Conservation (phyloP, 2,113 vertebrate genomes). For the Neotoma lepida region DNA sequence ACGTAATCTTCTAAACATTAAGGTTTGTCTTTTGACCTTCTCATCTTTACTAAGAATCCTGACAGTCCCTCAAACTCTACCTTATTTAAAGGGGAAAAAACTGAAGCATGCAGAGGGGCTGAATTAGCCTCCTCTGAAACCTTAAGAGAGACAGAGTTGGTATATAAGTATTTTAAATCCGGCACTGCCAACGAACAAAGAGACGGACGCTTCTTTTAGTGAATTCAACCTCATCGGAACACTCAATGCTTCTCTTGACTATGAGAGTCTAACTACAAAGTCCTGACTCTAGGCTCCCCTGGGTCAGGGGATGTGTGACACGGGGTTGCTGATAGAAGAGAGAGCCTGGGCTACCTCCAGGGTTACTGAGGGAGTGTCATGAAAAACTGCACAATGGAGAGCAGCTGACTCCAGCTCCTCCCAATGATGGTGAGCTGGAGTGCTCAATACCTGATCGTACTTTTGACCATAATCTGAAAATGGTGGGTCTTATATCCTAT, state of each 20-base stretch:
- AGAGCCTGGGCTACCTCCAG: not conserved
- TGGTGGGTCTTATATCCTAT: not conserved
- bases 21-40: constrained; percentile 16
- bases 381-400: not conserved
- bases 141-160: not conserved
- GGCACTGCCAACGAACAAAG: not conserved
- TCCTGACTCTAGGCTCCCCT: not conserved
- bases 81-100: not conserved
- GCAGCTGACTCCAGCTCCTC: not conserved
- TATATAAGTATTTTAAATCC: not conserved
- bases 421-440: not conserved
- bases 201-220: constrained; percentile 22
- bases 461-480: not conserved
- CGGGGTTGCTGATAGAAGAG: not conserved
- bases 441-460: not conserved
- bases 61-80: not conserved
- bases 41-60: not conserved
- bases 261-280: not conserved
- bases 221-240: not conserved
- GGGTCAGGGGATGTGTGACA: not conserved
- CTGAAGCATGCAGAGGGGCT: not conserved
- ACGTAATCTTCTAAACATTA: not conserved
- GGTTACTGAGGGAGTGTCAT: not conserved
- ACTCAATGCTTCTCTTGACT: not conserved
- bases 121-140: not conserved